Percentiles rank a stretch among this genome's conserved stretches.
phyloP scores from a whole-genome alignment of 2,797 vertebrate genomes.

The Mycteria americana region DNA sequence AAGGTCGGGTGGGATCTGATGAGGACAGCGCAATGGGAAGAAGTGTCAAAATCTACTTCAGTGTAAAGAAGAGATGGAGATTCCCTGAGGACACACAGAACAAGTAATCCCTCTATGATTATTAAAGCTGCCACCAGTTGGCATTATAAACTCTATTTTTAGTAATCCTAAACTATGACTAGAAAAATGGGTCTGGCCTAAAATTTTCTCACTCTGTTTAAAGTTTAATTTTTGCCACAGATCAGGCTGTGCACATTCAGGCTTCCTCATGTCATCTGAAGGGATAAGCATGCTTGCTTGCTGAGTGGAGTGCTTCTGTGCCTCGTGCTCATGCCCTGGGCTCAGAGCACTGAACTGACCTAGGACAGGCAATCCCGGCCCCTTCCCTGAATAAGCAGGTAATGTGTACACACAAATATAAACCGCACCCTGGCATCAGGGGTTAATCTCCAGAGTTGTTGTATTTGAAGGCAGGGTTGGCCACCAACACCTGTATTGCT shows the following conservation, averaged over 20 bases:
- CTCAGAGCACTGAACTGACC: background rate
- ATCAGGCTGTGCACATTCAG: background rate
- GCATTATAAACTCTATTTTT: background rate
- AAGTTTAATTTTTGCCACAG: background rate
- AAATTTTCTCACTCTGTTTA: background rate
- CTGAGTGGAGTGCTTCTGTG: no score
- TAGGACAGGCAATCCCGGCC: background rate
- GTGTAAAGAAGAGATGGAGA: background rate
- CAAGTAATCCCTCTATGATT: background rate
- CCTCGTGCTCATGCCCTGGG: background rate
- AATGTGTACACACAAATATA: rapidly evolving
- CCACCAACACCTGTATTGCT: rapidly evolving
- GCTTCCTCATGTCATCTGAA: background rate
- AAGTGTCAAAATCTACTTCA: background rate
- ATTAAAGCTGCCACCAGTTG: background rate
- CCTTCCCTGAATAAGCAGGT: background rate
- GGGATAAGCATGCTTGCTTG: background rate
- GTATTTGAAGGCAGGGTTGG: rapidly evolving
- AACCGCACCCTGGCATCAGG: background rate
- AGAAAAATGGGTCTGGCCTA: background rate
- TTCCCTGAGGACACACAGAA: background rate
- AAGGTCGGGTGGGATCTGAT: background rate
- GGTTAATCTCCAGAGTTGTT: background rate
- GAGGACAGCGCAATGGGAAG: background rate
- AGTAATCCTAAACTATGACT: background rate